Percentiles rank a stretch among this genome's conserved stretches.
Conservation (phyloP, 1,140 invertebrate species). For the Branchinecta lindahli region DNA sequence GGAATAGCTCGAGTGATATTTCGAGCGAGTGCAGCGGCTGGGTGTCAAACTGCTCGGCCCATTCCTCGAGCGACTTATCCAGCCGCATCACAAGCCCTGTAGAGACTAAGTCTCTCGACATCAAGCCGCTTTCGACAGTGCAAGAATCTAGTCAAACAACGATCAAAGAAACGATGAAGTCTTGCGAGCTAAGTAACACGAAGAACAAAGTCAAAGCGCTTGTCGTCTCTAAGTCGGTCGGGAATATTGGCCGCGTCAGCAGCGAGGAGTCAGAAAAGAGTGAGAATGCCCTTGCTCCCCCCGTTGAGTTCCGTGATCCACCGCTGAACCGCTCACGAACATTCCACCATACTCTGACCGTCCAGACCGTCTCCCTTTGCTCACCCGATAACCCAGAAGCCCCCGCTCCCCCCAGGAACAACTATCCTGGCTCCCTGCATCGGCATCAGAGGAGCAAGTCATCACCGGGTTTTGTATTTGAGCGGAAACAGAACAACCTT, state of each 20-base stretch:
- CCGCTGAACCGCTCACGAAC: neutral
- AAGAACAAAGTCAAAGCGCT: neutral
- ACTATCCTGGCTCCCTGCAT: neutral
- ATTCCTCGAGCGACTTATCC: constrained; percentile 28
- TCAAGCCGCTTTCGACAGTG: constrained; percentile 3
- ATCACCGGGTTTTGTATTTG: neutral
- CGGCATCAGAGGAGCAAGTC: neutral
- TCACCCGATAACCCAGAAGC: neutral
- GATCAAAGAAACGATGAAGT: constrained; percentile 5
- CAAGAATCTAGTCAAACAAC: neutral
- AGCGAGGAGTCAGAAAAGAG: constrained; percentile 24
- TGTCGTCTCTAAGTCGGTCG: constrained; percentile 19
- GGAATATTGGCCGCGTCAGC: constrained; percentile 20
- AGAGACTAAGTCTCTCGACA: neutral
- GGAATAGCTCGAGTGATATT: constrained; percentile 27
- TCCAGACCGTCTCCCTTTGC: neutral
- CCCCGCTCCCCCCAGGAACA: neutral
- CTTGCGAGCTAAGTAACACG: neutral
- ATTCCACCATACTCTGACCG: neutral
- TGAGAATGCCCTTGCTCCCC: constrained; percentile 53
- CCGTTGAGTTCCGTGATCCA: constrained; percentile 65
- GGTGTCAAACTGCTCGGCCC: constrained; percentile 32
- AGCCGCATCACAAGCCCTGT: constrained; percentile 27
- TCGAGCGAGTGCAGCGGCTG: constrained; percentile 34
- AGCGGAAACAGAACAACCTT: neutral